These are phyloP conservation scores for Eospalax fontanierii DNA, from an alignment of 2,797 vertebrate genomes.

Conservation along the genomic window DNA sequence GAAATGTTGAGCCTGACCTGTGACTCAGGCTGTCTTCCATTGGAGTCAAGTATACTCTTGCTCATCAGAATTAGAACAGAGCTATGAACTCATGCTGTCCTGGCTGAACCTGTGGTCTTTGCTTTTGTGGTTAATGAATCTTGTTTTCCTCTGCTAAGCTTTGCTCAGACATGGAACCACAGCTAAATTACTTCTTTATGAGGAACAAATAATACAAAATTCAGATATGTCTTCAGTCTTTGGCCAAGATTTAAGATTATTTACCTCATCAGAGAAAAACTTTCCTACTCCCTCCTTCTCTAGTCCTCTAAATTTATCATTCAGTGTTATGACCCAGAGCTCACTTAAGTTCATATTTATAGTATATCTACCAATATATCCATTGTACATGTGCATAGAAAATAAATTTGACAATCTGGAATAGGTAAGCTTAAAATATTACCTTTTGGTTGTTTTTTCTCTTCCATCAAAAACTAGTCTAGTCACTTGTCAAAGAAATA, in stretches of 20 bases:
- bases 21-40: neutral
- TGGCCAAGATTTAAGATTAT: neutral
- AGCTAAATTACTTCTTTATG: neutral
- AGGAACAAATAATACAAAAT: neutral
- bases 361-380: neutral
- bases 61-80: neutral
- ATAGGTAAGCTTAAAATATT: neutral
- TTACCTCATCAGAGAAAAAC: neutral
- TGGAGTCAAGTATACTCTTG: neutral
- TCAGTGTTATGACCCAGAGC: neutral
- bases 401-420: neutral
- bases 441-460: neutral
- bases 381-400: neutral
- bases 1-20: neutral
- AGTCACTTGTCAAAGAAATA: neutral
- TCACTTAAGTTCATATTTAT: neutral
- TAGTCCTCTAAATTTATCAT: too few species aligned
- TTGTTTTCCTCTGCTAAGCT: neutral
- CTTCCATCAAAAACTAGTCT: neutral
- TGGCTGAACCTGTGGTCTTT: neutral
- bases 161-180: neutral
- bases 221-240: neutral
- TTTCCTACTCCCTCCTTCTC: neutral
- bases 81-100: neutral
- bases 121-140: neutral